Evolutionary conservation across 2,888 invertebrate genomes (phyloP).

Genomic region (Amphipyra berbera): DNA sequence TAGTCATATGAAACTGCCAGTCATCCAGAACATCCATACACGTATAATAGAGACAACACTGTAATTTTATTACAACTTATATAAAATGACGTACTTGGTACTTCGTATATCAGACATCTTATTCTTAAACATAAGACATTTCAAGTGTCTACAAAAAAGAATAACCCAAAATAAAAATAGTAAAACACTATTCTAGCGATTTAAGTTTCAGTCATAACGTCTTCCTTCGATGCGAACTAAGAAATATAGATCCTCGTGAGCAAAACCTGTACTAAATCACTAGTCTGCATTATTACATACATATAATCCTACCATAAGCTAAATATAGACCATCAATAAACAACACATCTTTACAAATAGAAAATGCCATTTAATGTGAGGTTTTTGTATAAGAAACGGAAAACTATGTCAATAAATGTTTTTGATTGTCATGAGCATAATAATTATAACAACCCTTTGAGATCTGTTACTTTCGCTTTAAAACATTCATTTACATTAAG

Average conservation of each 20-base stretch:
- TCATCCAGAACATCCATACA: too few relatives aligned
- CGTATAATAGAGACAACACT: too few relatives aligned
- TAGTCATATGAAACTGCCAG: too few relatives aligned
- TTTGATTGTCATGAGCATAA: too few relatives aligned
- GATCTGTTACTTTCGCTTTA: conserved; percentile 4
- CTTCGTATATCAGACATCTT: too few relatives aligned
- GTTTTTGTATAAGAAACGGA: not conserved
- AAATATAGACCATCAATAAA: conserved; percentile 55
- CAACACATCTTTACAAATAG: conserved; percentile 34
- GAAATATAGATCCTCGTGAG: conserved; percentile 87
- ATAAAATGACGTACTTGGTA: too few relatives aligned
- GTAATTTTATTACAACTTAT: too few relatives aligned
- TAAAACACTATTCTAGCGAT: conserved; percentile 76
- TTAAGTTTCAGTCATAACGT: conserved; percentile 87
- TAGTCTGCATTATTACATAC: conserved; percentile 84
- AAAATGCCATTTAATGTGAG: conserved; percentile 7
- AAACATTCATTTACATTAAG: conserved; percentile 17
- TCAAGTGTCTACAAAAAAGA: not conserved
- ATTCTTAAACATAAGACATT: not conserved
- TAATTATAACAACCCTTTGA: not conserved
- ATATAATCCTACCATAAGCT: conserved; percentile 70
- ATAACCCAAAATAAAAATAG: conserved; percentile 37
- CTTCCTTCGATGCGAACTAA: conserved; percentile 87
- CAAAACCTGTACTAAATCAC: conserved; percentile 89
- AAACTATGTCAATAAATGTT: too few relatives aligned